A percentile compares a stretch with the other conserved stretches of the same genome.
These are phyloP conservation scores for Bettongia penicillata DNA, from an alignment of 2,113 vertebrate genomes.

Conservation along the genomic window DNA sequence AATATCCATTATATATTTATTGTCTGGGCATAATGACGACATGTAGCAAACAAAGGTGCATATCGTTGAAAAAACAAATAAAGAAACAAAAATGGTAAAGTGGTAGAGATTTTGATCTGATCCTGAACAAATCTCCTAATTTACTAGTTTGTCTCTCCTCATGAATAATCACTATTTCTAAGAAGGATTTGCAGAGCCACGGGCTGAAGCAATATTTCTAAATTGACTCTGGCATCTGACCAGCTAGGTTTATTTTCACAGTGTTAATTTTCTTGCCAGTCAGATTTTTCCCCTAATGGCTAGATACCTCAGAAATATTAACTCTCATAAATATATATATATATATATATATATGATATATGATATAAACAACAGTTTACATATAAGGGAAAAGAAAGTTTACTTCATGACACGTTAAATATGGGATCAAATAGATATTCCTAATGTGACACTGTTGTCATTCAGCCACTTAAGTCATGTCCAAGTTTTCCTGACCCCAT, in stretches of 20 bases:
- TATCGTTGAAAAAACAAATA: constrained; percentile 24
- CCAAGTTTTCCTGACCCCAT: too few relatives aligned
- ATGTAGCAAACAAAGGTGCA: constrained; percentile 7
- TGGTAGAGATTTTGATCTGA: constrained; percentile 8
- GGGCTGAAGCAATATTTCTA: background rate
- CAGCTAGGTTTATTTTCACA: background rate
- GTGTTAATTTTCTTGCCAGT: background rate
- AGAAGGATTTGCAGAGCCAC: background rate
- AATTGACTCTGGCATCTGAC: background rate
- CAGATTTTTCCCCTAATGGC: background rate
- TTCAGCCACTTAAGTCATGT: too few relatives aligned
- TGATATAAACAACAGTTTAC: background rate
- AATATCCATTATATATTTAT: constrained; percentile 24
- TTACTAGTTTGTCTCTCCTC: background rate
- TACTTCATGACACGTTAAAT: background rate
- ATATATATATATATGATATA: too few relatives aligned
- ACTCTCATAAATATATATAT: background rate
- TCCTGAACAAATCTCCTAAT: constrained; percentile 60
- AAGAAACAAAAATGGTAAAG: background rate
- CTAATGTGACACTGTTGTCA: too few relatives aligned
- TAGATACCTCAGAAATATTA: background rate
- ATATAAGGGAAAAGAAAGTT: background rate
- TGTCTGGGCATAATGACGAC: constrained; percentile 25
- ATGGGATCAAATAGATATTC: background rate
- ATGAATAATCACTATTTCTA: background rate